Base-by-base conservation (phyloP, 2,113 vertebrate species). In the Nerophis lumbriciformis region DNA sequence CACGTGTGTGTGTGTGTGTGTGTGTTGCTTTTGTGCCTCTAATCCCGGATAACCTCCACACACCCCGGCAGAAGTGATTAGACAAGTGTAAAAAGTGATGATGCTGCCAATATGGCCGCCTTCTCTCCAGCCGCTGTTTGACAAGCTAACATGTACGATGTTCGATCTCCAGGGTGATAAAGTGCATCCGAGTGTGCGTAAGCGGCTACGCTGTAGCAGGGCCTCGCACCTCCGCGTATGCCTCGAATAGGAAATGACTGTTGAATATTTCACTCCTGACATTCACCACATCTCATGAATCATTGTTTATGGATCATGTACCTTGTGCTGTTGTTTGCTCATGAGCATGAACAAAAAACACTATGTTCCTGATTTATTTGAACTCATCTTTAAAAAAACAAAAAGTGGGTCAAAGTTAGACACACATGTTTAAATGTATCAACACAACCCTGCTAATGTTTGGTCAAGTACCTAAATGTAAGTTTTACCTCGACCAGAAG, bases 221-320 rank as follows among this genome's bases (percentile, higher is more conserved):
- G 73, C 73, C 63, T 49, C 80, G 80, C 68, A 62, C 73, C 77
- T 78, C 70, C 15, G 72, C 63, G 61, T 67, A 76, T 68, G 74
- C 72, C 68, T 71, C 79, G 76, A 85, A 85, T 83, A 74, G 81
- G 77, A 54, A 87, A 85, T 67, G 68, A 67, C 66, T 82, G 59
- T 64, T 87, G 79, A 87, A 88, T 87, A 86, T 87, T 86, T 86
- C 56, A 65, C 75, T 72, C 72, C 63, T 84, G 71, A 83, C 79
- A 72, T 54, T 7, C 55, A 69, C 44, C 60, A 54, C 63, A 66
- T 74, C 82, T 80, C 84, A 85, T 87, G 83, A 86, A 87, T 88
- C 84, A 80, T 71, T 73, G 74, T 88, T 88, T 85, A 85, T 83
- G 74, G 79, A 83, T 82, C 76, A 83, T 85, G 83, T 85, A 76